A percentile compares a stretch with the other conserved stretches of the same genome.
Conservation (phyloP, 2,797 vertebrate genomes). For the Morelia viridis region DNA sequence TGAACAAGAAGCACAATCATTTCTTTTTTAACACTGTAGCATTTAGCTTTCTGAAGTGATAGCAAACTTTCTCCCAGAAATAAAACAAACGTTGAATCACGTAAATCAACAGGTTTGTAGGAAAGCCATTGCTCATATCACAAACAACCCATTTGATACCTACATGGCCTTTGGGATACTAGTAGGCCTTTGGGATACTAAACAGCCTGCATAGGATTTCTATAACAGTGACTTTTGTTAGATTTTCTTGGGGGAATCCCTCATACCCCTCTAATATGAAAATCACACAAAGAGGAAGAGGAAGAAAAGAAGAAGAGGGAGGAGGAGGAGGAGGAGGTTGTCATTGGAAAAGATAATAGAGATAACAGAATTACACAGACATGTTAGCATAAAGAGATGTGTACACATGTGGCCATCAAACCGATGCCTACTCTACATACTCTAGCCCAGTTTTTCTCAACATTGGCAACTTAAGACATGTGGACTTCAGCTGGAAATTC, state of each 20-base stretch:
- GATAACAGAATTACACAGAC: neutral
- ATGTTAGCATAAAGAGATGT: neutral
- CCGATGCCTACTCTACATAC: no score
- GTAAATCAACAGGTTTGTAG: neutral
- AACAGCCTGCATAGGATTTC: neutral
- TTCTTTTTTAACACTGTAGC: slow-evolving; percentile 1
- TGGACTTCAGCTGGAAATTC: no score
- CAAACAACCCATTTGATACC: neutral
- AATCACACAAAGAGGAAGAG: neutral
- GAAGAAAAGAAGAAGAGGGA: neutral
- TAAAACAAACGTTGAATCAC: neutral
- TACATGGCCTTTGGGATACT: neutral
- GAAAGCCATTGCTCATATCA: neutral
- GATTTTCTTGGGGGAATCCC: neutral
- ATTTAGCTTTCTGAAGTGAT: neutral
- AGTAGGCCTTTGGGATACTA: neutral
- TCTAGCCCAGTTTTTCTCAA: neutral
- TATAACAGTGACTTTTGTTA: neutral
- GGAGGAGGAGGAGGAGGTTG: no score
- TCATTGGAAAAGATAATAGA: neutral
- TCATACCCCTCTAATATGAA: neutral
- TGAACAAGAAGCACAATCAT: slow-evolving; percentile 1
- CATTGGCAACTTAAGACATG: no score
- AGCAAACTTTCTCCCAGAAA: neutral
- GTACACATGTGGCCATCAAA: neutral